A percentile compares a stretch with the other conserved stretches of the same genome.
These are phyloP conservation scores for Polypedilum vanderplanki DNA, from an alignment of 1,140 invertebrate species.

Conservation along the genomic window DNA sequence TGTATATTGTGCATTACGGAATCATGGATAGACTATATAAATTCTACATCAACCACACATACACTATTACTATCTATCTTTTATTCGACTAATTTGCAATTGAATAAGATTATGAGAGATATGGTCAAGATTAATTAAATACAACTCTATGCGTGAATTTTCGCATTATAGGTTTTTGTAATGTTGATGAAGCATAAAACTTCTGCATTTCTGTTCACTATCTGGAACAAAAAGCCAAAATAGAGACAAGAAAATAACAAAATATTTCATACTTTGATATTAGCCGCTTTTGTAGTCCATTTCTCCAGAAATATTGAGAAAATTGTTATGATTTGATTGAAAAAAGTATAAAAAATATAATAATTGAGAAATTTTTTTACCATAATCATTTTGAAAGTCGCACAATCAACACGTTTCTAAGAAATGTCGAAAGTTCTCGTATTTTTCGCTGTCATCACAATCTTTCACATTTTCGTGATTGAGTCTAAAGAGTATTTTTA, in stretches of 20 bases:
- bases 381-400: neutral
- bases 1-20: neutral
- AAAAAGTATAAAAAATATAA: neutral
- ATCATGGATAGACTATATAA: conserved; percentile 1
- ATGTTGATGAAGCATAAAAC: neutral
- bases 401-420: neutral
- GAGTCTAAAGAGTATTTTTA: neutral
- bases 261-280: no score
- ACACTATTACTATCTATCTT: neutral
- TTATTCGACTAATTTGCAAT: conserved; percentile 2
- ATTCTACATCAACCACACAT: neutral
- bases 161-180: neutral
- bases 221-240: neutral
- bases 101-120: conserved; percentile 1
- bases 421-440: neutral
- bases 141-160: neutral
- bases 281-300: no score
- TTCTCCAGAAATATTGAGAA: no score
- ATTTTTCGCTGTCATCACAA: neutral
- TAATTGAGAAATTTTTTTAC: neutral
- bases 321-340: no score
- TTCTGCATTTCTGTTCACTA: neutral
- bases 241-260: no score
- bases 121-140: neutral
- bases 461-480: neutral